Conservation (phyloP, 2,113 vertebrate species). For the Hyla sarda region DNA sequence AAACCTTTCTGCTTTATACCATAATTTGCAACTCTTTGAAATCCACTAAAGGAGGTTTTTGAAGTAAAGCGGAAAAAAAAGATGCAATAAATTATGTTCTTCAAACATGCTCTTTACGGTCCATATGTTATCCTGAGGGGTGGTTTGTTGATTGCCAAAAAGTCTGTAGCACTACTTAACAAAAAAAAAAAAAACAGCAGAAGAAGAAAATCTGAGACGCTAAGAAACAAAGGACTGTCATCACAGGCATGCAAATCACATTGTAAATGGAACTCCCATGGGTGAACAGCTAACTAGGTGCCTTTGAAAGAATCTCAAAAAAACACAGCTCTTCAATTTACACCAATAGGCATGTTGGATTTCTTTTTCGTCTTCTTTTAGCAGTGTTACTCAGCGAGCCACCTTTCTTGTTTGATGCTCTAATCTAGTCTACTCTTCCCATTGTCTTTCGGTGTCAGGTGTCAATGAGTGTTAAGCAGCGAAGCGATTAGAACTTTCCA, state of each 20-base stretch:
- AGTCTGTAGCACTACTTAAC: constrained; percentile 25
- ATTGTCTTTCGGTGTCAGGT: constrained; percentile 57
- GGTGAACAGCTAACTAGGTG: constrained; percentile 22
- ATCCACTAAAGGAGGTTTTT: constrained; percentile 14
- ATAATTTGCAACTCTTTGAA: constrained; percentile 49
- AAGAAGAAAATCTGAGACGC: constrained; percentile 30
- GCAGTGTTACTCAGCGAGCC: not conserved
- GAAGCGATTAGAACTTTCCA: constrained; percentile 59
- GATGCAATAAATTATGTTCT: constrained; percentile 46
- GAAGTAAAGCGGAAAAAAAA: constrained; percentile 44
- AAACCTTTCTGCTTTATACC: constrained; percentile 19
- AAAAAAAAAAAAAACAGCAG: not conserved
- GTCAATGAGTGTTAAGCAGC: constrained; percentile 2
- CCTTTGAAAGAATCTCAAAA: constrained; percentile 40
- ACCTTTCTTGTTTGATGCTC: constrained; percentile 41
- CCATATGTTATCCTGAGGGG: constrained; percentile 50
- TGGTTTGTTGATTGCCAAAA: constrained; percentile 49
- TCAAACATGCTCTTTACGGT: constrained; percentile 40
- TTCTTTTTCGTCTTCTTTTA: constrained; percentile 37
- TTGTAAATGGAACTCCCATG: constrained; percentile 35
- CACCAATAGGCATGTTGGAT: constrained; percentile 32
- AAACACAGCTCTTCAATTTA: constrained; percentile 29
- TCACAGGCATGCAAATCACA: constrained; percentile 40
- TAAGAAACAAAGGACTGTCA: constrained; percentile 36
- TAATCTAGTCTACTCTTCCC: constrained; percentile 59